Evolutionary conservation across 2,888 invertebrate species (phyloP).

Genomic region (Acronicta psi): DNA sequence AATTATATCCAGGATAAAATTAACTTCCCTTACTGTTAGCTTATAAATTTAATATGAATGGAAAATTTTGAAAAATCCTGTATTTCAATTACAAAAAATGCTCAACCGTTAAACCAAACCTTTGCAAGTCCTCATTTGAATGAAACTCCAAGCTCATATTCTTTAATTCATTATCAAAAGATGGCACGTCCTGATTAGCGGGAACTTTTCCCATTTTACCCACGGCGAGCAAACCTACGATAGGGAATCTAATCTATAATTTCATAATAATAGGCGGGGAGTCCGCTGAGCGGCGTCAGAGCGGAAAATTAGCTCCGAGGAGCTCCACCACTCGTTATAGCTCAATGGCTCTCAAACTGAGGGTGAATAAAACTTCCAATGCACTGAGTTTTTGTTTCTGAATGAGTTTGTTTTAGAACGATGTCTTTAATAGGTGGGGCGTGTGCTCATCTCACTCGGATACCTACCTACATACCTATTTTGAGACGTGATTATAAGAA

Average conservation of each 20-base stretch:
- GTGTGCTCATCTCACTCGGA: neutral
- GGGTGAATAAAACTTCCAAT: constrained; percentile 27
- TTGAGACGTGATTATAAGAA: too few relatives aligned
- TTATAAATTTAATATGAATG: too few relatives aligned
- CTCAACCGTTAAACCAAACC: constrained; percentile 1
- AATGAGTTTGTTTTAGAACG: constrained; percentile 3
- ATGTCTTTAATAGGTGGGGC: neutral
- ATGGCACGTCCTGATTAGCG: constrained; percentile 56
- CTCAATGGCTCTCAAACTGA: constrained; percentile 28
- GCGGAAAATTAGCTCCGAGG: constrained; percentile 58
- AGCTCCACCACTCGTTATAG: constrained; percentile 34
- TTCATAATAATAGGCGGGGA: constrained; percentile 54
- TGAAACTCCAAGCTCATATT: constrained; percentile 33
- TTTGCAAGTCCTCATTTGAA: constrained; percentile 5
- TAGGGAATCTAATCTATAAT: constrained; percentile 59
- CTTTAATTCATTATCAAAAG: constrained; percentile 55
- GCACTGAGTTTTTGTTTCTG: constrained; percentile 24
- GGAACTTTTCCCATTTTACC: constrained; percentile 57
- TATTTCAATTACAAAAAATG: too few relatives aligned
- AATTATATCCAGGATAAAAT: too few relatives aligned
- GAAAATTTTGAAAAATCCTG: too few relatives aligned
- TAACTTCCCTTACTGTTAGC: too few relatives aligned
- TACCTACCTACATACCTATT: too few relatives aligned
- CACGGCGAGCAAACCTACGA: constrained; percentile 50
- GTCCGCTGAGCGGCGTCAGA: constrained; percentile 32